Percentiles rank a stretch among this genome's conserved stretches.
phyloP scores from a whole-genome alignment of 2,888 invertebrate genomes.

The Athalia cordata region DNA sequence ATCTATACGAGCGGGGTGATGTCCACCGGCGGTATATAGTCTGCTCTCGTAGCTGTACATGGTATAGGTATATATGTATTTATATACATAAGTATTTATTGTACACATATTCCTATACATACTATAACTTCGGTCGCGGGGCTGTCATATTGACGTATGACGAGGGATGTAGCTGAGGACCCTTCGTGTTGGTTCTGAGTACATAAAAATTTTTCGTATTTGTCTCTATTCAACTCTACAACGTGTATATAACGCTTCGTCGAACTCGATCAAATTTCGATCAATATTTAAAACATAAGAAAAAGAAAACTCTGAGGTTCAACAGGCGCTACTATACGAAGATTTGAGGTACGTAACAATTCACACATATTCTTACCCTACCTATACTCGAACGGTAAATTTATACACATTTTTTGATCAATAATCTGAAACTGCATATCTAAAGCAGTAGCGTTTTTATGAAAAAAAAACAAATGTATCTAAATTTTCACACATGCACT shows the following conservation, averaged over 20 bases:
- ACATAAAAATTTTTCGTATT: background rate
- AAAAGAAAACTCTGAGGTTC: too few relatives aligned
- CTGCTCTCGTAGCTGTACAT: background rate
- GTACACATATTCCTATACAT: background rate
- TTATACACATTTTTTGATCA: too few relatives aligned
- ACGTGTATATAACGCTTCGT: background rate
- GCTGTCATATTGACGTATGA: constrained; percentile 5
- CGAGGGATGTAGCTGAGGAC: background rate
- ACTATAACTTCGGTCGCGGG: background rate
- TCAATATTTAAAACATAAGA: background rate
- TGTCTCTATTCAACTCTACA: background rate
- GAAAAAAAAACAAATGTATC: too few relatives aligned
- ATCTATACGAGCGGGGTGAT: too few relatives aligned
- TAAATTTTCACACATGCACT: too few relatives aligned
- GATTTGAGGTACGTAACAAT: too few relatives aligned
- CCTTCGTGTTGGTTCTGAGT: background rate
- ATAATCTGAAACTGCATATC: too few relatives aligned
- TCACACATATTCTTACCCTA: too few relatives aligned
- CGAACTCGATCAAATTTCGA: background rate
- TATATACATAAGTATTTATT: background rate
- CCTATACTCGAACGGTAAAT: too few relatives aligned
- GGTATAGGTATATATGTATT: too few relatives aligned
- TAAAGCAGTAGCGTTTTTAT: too few relatives aligned
- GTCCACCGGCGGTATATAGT: background rate
- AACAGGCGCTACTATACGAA: too few relatives aligned